These are phyloP conservation scores for Drosophila lacertosa DNA, from an alignment of 1,140 invertebrate species.

Conservation along the genomic window DNA sequence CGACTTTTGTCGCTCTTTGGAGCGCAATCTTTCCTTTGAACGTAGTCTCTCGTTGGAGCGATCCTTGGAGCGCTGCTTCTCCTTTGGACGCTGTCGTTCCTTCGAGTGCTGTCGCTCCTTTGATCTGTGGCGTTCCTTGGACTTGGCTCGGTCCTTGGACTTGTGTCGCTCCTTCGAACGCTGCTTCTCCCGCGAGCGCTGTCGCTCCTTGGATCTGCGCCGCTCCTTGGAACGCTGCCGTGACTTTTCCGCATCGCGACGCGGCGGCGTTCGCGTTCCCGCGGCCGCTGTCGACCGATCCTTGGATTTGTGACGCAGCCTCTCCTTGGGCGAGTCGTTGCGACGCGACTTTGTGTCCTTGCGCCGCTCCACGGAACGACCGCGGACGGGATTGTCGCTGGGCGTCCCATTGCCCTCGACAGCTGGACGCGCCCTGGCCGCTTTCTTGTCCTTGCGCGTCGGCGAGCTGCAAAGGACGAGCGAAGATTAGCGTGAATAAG, in stretches of 20 bases:
- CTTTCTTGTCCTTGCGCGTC: conserved; percentile 51
- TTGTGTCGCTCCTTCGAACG: conserved; percentile 18
- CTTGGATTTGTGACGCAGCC: conserved; percentile 33
- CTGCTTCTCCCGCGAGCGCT: neutral
- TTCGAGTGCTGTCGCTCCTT: conserved; percentile 12
- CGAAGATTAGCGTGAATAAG: too few relatives aligned
- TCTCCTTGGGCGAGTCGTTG: conserved; percentile 27
- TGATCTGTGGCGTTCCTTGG: conserved; percentile 17
- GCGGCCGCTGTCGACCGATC: too few relatives aligned
- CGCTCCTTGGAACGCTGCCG: neutral
- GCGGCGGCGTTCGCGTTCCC: conserved; percentile 48
- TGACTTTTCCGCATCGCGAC: conserved; percentile 23
- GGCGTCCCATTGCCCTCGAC: conserved; percentile 27
- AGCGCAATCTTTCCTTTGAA: neutral
- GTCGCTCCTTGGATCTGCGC: conserved; percentile 3
- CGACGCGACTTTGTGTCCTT: conserved; percentile 45
- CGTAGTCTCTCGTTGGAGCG: conserved; percentile 12
- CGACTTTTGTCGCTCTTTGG: conserved; percentile 8
- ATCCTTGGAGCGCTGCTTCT: conserved; percentile 14
- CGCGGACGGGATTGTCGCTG: conserved; percentile 57
- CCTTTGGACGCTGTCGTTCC: conserved; percentile 19
- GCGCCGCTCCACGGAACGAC: conserved; percentile 67
- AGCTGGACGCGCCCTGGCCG: conserved; percentile 31
- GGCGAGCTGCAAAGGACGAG: conserved; percentile 46
- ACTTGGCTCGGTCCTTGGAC: conserved; percentile 9